phyloP scores from a whole-genome alignment of 1,140 invertebrate species.

The Antheraea pernyi region DNA sequence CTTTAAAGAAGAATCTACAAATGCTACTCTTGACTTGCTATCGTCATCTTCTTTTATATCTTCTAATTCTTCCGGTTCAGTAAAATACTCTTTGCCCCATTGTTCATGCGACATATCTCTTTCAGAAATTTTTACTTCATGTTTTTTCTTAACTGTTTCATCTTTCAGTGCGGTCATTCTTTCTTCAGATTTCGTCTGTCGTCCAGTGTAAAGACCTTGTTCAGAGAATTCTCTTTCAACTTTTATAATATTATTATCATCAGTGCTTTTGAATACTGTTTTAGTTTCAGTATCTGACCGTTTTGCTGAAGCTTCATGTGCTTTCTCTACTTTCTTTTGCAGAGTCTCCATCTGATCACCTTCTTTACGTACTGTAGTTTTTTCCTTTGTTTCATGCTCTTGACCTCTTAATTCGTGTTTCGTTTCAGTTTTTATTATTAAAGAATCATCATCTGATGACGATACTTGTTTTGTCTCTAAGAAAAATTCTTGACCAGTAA shows the following conservation, averaged over 20 bases:
- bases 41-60: conserved; percentile 67
- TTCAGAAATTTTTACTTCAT: conserved; percentile 77
- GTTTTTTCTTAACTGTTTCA: conserved; percentile 72
- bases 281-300: conserved; percentile 72
- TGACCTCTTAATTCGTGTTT: conserved; percentile 71
- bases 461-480: conserved; percentile 73
- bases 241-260: conserved; percentile 67
- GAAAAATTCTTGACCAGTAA: conserved; percentile 74
- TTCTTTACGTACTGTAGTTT: conserved; percentile 62
- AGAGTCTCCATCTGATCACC: conserved; percentile 74
- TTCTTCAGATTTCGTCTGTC: conserved; percentile 78
- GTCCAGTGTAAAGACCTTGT: conserved; percentile 72
- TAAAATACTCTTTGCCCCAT: conserved; percentile 79
- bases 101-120: conserved; percentile 76
- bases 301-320: conserved; percentile 71
- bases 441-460: conserved; percentile 74
- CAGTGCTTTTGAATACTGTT: conserved; percentile 68
- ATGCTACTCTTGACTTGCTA: conserved; percentile 56
- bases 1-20: conserved; percentile 68
- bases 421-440: conserved; percentile 74
- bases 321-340: conserved; percentile 68
- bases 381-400: conserved; percentile 75
- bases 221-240: conserved; percentile 72
- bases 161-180: conserved; percentile 76
- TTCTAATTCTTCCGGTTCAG: conserved; percentile 70